Base-by-base conservation (phyloP, 2,113 vertebrate genomes). In the Heptranchias perlo region DNA sequence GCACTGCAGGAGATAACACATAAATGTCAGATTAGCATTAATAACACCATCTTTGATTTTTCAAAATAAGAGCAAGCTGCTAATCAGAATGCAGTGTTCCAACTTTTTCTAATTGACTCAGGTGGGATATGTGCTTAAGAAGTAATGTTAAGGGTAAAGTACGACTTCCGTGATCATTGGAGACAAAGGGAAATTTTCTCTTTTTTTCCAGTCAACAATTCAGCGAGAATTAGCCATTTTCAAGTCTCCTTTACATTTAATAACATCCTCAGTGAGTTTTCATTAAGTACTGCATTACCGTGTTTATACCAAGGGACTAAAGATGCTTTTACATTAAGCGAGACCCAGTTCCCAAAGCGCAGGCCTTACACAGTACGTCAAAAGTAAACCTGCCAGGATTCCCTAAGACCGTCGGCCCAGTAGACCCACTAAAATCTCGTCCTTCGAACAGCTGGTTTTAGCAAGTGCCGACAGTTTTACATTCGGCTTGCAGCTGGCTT, bases 11-110 rank as follows among this genome's bases (percentile, higher is more conserved):
- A 95, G 94, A 95, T 95, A 95, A 69, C 94, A 95, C 94, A 95
- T 95, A 95, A 95, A 95, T 95, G 94, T 95, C 94, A 95, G 94
- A 95, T 95, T 95, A 95, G 94, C 94, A 95, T 95, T 95, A 49
- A 69, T 95, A 95, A 95, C 94, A 95, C 94, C 64, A 58, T 69
- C 94, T 69, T 69, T 95, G 94, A 95, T 65, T 95, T 95, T 95
- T 95, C 94, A 95, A 95, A 95, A 95, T 95, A 95, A 95, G 65
- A 95, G 93, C 93, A 94, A 67, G 94, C 94, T 95, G 94, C 94
- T 95, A 67, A 95, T 95, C 94, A 95, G 94, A 95, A 95, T 95
- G 94, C 65, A 67, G 94, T 52, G 11, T 95, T 69, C 25, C 62
- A 67, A 67, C 62, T 94, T 67, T 67, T 67, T 47, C 92, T 69